phyloP scores from a whole-genome alignment of 1,140 invertebrate species.

The Subanguina moxae region DNA sequence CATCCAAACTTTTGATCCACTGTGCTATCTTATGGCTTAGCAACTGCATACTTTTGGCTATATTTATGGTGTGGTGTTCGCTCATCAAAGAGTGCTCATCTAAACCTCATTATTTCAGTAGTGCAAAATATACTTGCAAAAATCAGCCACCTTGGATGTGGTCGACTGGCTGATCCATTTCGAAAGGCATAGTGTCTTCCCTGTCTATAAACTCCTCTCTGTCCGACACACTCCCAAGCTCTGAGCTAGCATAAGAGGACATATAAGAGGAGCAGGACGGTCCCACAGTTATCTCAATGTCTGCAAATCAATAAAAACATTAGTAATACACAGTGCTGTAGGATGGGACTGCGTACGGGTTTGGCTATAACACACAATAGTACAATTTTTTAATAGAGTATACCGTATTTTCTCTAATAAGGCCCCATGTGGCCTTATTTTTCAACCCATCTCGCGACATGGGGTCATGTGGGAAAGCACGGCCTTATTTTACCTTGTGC shows the following conservation, averaged over 20 bases:
- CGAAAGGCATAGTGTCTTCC: background rate
- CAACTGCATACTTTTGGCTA: conserved; percentile 31
- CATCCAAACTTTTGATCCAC: conserved; percentile 41
- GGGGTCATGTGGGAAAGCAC: too few species aligned
- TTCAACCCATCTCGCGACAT: too few species aligned
- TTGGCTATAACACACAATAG: too few species aligned
- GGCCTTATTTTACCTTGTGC: too few species aligned
- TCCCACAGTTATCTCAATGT: conserved; percentile 30
- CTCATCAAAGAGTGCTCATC: background rate
- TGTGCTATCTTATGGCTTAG: conserved; percentile 37
- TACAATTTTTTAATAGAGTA: too few species aligned
- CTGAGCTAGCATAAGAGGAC: conserved; percentile 25
- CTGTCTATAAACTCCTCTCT: conserved; percentile 7
- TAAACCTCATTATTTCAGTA: background rate
- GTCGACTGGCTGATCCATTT: conserved; percentile 4
- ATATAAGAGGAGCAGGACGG: conserved; percentile 25
- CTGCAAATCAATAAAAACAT: conserved; percentile 7
- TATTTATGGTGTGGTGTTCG: conserved; percentile 5
- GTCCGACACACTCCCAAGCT: conserved; percentile 15
- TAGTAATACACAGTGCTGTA: too few species aligned
- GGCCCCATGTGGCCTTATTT: too few species aligned
- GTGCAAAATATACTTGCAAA: background rate
- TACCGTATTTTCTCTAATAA: too few species aligned
- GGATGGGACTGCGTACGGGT: too few species aligned
- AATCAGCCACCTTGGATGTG: background rate